Evolutionary conservation across 2,113 vertebrate species (phyloP).

Genomic region (Chloropsis hardwickii): DNA sequence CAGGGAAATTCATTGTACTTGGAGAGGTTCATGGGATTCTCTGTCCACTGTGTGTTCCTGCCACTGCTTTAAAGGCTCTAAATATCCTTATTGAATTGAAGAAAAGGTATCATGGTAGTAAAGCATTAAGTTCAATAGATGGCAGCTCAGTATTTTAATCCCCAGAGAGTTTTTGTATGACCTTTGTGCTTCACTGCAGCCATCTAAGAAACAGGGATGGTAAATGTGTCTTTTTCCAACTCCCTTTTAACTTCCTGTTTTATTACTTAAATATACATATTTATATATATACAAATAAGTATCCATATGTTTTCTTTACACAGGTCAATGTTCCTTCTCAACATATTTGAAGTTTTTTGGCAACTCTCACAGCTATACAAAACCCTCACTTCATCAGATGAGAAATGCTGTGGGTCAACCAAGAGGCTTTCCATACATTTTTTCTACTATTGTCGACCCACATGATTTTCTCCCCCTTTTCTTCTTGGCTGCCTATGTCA

Average conservation of each 20-base stretch:
- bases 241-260: background rate
- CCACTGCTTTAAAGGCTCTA: background rate
- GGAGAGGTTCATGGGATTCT: background rate
- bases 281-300: background rate
- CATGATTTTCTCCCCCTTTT: background rate
- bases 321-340: background rate
- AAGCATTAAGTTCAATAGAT: background rate
- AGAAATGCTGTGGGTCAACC: background rate
- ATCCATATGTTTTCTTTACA: background rate
- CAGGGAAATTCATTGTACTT: background rate
- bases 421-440: background rate
- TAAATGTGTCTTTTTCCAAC: background rate
- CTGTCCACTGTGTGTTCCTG: background rate
- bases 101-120: background rate
- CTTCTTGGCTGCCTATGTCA: background rate
- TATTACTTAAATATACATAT: background rate
- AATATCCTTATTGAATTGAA: background rate
- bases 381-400: background rate
- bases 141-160: background rate
- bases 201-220: background rate
- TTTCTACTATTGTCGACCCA: background rate
- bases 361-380: background rate
- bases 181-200: background rate
- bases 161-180: background rate
- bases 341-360: background rate